phyloP scores from a whole-genome alignment of 2,113 vertebrate genomes.

The Chlamydotis undulata region DNA sequence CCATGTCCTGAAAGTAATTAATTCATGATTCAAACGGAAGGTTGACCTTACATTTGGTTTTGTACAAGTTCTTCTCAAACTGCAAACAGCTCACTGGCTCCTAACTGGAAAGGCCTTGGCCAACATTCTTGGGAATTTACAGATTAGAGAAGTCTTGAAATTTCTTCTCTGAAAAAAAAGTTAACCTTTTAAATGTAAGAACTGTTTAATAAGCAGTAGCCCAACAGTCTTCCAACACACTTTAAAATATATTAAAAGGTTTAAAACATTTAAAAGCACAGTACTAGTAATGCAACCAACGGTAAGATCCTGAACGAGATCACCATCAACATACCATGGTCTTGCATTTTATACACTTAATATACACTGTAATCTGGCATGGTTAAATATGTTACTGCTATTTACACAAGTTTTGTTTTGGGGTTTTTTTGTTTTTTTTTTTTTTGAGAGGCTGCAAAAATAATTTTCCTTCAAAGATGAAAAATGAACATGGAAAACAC shows the following conservation, averaged over 20 bases:
- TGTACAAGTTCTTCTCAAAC: background rate
- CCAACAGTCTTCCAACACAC: background rate
- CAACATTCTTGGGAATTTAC: background rate
- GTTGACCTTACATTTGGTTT: background rate
- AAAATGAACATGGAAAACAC: background rate
- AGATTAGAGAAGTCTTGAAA: background rate
- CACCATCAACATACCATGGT: background rate
- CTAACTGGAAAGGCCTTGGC: background rate
- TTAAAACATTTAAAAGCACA: conserved; percentile 13
- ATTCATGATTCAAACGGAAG: background rate
- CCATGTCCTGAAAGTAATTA: background rate
- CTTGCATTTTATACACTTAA: background rate
- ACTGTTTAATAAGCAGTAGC: background rate
- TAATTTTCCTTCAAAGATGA: background rate
- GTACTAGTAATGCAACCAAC: background rate
- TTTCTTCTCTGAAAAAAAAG: background rate
- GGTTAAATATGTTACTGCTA: background rate
- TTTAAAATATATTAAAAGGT: background rate
- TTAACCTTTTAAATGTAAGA: background rate
- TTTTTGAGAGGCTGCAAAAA: background rate
- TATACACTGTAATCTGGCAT: background rate
- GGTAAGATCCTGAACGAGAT: background rate
- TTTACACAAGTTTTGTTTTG: background rate
- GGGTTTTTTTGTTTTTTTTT: too few relatives aligned
- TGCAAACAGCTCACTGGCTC: background rate